Conservation (phyloP, 2,113 vertebrate species). For the Microcebus griseorufus region DNA sequence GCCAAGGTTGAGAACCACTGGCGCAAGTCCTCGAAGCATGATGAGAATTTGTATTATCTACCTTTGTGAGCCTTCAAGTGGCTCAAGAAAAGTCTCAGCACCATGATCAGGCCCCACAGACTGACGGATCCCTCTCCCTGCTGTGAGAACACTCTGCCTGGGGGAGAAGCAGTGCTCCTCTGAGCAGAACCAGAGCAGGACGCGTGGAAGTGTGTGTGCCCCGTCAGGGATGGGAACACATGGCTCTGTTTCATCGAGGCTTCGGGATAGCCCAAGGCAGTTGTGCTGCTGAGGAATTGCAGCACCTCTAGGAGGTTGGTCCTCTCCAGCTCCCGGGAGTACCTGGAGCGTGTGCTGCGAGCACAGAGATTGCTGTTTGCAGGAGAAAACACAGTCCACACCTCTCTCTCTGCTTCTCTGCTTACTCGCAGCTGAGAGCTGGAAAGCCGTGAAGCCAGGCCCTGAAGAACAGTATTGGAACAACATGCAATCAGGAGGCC, state of each 20-base stretch:
- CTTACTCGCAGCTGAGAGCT: not conserved
- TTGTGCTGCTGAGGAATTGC: not conserved
- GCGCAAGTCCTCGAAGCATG: not conserved
- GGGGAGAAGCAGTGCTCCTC: not conserved
- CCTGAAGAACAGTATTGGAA: not conserved
- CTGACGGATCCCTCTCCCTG: not conserved
- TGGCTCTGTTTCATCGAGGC: not conserved
- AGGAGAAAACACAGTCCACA: not conserved
- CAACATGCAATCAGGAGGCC: not conserved
- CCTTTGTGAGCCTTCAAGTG: not conserved
- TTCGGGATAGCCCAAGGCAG: not conserved
- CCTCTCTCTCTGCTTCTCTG: not conserved
- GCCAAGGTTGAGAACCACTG: not conserved
- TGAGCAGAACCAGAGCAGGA: not conserved
- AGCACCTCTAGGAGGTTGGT: not conserved
- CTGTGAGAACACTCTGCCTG: not conserved
- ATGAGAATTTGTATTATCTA: not conserved
- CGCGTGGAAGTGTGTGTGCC: not conserved
- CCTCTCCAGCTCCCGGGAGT: not conserved
- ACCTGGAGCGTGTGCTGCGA: not conserved
- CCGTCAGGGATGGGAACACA: accelerated
- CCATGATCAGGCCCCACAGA: not conserved
- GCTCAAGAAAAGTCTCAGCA: not conserved
- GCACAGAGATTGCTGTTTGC: not conserved
- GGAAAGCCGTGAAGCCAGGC: not conserved